phyloP scores from a whole-genome alignment of 2,888 invertebrate genomes.

The Hoplodrina blanda region DNA sequence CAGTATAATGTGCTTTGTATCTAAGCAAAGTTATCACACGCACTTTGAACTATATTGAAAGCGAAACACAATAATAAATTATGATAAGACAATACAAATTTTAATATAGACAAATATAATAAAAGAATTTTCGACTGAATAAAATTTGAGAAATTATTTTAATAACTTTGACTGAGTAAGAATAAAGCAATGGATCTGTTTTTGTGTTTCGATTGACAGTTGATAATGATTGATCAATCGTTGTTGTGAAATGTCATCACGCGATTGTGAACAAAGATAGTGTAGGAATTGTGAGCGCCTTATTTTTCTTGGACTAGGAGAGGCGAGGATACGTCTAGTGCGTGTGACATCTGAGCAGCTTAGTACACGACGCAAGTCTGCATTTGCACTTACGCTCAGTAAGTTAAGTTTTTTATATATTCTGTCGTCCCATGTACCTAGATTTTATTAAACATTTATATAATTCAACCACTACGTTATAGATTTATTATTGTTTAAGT shows the following conservation, averaged over 20 bases:
- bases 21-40: slow-evolving; percentile 39
- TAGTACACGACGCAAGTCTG: slow-evolving; percentile 20
- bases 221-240: background rate
- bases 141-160: slow-evolving; percentile 18
- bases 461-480: slow-evolving; percentile 17
- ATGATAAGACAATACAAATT: slow-evolving; percentile 35
- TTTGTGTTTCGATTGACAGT: slow-evolving; percentile 25
- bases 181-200: slow-evolving; percentile 22
- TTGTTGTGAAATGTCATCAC: slow-evolving; percentile 2
- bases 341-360: slow-evolving; percentile 46
- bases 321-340: slow-evolving; percentile 12
- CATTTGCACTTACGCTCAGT: slow-evolving; percentile 32
- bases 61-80: slow-evolving; percentile 22
- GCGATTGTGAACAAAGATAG: slow-evolving; percentile 25
- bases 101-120: slow-evolving; percentile 25
- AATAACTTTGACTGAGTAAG: slow-evolving; percentile 15
- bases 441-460: slow-evolving; percentile 22
- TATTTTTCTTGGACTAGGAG: background rate
- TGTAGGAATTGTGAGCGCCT: background rate
- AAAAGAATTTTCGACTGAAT: slow-evolving; percentile 24
- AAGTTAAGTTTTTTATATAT: slow-evolving; percentile 29
- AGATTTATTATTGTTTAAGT: slow-evolving; percentile 12
- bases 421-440: slow-evolving; percentile 33
- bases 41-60: background rate
- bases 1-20: slow-evolving; percentile 11